These are phyloP conservation scores for Acanthacorydalis orientalis DNA, from an alignment of 2,888 invertebrate species.

Conservation along the genomic window DNA sequence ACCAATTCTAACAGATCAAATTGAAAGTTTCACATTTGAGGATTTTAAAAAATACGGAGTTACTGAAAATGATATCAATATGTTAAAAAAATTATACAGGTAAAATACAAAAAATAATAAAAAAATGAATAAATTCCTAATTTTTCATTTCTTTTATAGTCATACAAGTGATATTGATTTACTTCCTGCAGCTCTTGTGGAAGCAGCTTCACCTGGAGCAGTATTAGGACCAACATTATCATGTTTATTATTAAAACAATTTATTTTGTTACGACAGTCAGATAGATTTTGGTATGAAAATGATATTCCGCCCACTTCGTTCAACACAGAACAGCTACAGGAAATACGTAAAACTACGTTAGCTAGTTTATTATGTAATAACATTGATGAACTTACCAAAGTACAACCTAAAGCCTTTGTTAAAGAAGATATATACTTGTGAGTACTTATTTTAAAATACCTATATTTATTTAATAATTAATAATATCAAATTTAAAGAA, in stretches of 20 bases:
- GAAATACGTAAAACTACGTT: constrained; percentile 67
- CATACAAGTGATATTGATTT: constrained; percentile 67
- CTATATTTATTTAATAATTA: neutral
- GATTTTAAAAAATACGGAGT: constrained; percentile 40
- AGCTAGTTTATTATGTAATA: constrained; percentile 63
- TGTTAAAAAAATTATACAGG: constrained; percentile 50
- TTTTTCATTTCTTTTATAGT: constrained; percentile 22
- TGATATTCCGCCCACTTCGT: constrained; percentile 75
- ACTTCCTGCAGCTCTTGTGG: constrained; percentile 67
- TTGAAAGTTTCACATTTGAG: constrained; percentile 26
- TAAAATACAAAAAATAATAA: constrained; percentile 17
- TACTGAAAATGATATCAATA: constrained; percentile 38
- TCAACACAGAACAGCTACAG: constrained; percentile 57
- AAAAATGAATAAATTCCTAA: neutral
- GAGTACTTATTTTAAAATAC: constrained; percentile 26
- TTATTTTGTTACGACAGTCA: constrained; percentile 63
- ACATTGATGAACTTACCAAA: constrained; percentile 46
- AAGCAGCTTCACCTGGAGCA: constrained; percentile 61
- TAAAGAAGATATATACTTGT: constrained; percentile 70
- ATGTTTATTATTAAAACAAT: constrained; percentile 73
- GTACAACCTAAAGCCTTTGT: constrained; percentile 80
- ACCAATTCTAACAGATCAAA: constrained; percentile 18
- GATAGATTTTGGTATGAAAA: constrained; percentile 96
- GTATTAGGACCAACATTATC: constrained; percentile 77
- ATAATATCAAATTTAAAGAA: constrained; percentile 28